phyloP scores from a whole-genome alignment of 2,888 invertebrate genomes.

The Neria commutata region DNA sequence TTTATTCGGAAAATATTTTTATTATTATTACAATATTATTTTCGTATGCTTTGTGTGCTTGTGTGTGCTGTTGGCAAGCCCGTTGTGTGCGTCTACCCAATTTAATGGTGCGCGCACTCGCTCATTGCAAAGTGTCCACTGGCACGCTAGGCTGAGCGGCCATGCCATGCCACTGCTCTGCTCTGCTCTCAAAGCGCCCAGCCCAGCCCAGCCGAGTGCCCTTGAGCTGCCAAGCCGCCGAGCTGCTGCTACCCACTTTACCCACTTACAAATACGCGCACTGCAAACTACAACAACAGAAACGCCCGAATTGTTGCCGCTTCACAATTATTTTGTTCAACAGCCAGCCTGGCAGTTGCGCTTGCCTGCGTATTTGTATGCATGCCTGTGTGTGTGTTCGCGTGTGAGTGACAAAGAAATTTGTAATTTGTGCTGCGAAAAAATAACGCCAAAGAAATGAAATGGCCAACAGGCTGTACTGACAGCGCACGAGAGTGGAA shows the following conservation, averaged over 20 bases:
- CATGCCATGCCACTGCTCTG: conserved; percentile 8
- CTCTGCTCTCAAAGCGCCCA: conserved; percentile 33
- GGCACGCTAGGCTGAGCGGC: no score
- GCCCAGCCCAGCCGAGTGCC: conserved; percentile 20
- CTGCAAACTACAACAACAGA: conserved; percentile 12
- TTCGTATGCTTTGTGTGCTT: background rate
- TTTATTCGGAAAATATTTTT: background rate
- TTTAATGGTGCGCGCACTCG: no score
- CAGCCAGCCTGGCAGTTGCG: background rate
- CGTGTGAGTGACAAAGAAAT: no score
- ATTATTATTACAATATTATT: background rate
- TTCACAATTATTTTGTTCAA: background rate
- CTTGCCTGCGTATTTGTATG: background rate
- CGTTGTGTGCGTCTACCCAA: no score
- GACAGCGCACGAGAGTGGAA: no score
- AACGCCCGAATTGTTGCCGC: background rate
- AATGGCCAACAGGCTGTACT: conserved; percentile 4
- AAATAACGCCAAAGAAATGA: background rate
- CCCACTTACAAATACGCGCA: conserved; percentile 10
- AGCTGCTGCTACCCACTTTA: no score
- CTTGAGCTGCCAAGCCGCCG: background rate
- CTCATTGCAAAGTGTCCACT: no score
- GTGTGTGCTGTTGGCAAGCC: no score
- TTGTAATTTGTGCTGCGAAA: no score
- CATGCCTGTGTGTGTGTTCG: background rate